A percentile compares a stretch with the other conserved stretches of the same genome.
phyloP scores from a whole-genome alignment of 2,797 vertebrate genomes.

The Hoplostethus atlanticus region DNA sequence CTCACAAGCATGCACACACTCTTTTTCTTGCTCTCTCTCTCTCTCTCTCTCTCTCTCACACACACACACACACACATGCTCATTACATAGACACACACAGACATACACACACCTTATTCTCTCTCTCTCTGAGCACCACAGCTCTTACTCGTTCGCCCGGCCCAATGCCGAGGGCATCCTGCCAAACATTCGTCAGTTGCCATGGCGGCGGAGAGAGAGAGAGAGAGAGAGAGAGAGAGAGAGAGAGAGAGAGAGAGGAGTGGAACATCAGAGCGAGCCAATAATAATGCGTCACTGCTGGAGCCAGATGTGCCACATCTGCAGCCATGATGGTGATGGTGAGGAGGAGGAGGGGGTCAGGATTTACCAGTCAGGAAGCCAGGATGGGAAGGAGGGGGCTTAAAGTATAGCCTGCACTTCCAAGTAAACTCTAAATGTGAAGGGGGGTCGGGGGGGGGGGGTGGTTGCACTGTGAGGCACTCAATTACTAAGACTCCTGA shows the following conservation, averaged over 20 bases:
- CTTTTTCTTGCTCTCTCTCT: neutral
- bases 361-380: constrained; percentile 1
- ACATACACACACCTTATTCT: neutral
- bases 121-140: neutral
- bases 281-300: constrained; percentile 82
- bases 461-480: too few species aligned
- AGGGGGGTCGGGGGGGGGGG: too few species aligned
- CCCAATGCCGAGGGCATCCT: constrained; percentile 76
- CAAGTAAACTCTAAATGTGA: constrained; percentile 18
- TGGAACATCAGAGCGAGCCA: constrained; percentile 76
- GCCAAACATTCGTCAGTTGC: constrained; percentile 93
- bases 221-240: constrained; percentile 1
- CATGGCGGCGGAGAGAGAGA: constrained; percentile 83
- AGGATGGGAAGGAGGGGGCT: neutral
- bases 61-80: constrained; percentile 8
- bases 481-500: neutral
- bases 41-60: neutral
- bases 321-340: constrained; percentile 75
- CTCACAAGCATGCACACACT: constrained; percentile 15
- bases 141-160: constrained; percentile 44
- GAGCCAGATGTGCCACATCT: constrained; percentile 89
- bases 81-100: constrained; percentile 5
- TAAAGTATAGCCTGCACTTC: constrained; percentile 31
- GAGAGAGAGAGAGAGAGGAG: constrained; percentile 45
- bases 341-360: constrained; percentile 25